Base-by-base conservation (phyloP, 2,797 vertebrate genomes). In the Tangara arthus region DNA sequence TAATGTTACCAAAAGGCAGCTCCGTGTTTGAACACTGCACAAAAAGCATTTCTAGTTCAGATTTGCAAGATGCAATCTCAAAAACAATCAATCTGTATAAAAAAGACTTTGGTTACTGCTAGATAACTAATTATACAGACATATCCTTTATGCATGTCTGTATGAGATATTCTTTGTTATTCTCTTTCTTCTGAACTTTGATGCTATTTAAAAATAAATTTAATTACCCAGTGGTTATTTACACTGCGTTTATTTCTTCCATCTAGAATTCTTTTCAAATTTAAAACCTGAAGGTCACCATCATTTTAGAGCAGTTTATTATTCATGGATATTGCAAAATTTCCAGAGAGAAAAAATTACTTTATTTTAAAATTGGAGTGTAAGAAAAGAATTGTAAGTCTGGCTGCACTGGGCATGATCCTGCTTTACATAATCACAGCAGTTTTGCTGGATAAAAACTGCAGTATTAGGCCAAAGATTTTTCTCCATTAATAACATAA, bases 1-100 rank as follows among this genome's bases (percentile, higher is more conserved):
- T 93, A 96, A 95, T 94, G 90, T 89, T 97, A 96, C 95, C 86
- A 96, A 96, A 96, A 97, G 89, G 83, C 96, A 95, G 88, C 94
- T 97, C 94, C 50, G 16, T 91, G 94, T 97, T 96, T 95, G 93
- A 96, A 95, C 3, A 0, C 59, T 32, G 82, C 66, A 84, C 73
- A 93, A 80, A 97, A 97, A 97, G 91, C 87, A 95, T 97, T 97
- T 97, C 95, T 44, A 23, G 32, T 94, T 94, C 91, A 78, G 94
- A 94, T 97, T 95, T 95, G 56, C 63, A 87, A 96, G 93, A 95
- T 90, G 77, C 71, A 95, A 97, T 97, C 95, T 93, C 61, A 84
- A 90, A 94, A 95, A 42, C 71, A 94, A 95, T 95, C 90, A 90
- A 84, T 95, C 76, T 24, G 0, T 97, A 78, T 90, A 72, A 96